A percentile compares a stretch with the other conserved stretches of the same genome.
phyloP scores from a whole-genome alignment of 2,888 invertebrate genomes.

The Branchipolynoe longqiensis region DNA sequence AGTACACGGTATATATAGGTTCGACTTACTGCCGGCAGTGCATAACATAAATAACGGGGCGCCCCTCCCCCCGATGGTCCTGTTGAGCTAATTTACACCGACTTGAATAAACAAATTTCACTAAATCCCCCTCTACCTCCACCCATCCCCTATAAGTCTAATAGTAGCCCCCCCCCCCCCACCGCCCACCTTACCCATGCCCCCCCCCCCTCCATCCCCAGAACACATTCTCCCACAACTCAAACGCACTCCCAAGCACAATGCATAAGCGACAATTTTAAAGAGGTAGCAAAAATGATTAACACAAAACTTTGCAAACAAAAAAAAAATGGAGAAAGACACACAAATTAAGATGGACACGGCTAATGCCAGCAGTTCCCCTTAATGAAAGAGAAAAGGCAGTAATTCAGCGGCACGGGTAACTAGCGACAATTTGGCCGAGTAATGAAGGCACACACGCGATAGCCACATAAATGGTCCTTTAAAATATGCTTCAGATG shows the following conservation, averaged over 20 bases:
- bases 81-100: too few species aligned
- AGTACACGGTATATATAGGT: too few species aligned
- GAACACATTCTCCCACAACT: not conserved
- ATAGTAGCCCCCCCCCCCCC: not conserved
- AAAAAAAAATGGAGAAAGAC: constrained; percentile 53
- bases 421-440: constrained; percentile 43
- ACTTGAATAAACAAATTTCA: too few species aligned
- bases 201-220: not conserved
- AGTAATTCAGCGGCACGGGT: constrained; percentile 35
- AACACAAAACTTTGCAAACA: constrained; percentile 47
- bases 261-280: too few species aligned
- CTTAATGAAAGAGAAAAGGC: constrained; percentile 45
- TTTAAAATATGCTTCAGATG: constrained; percentile 53
- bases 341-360: constrained; percentile 55
- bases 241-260: too few species aligned
- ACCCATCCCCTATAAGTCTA: too few species aligned
- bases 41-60: too few species aligned
- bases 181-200: not conserved
- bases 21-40: too few species aligned
- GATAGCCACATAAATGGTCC: constrained; percentile 52
- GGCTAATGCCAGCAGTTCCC: constrained; percentile 25
- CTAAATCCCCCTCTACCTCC: too few species aligned
- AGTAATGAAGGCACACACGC: constrained; percentile 42
- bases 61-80: too few species aligned
- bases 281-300: constrained; percentile 52